Conservation (phyloP, 1,140 invertebrate species). For the Plutomurus gul region DNA sequence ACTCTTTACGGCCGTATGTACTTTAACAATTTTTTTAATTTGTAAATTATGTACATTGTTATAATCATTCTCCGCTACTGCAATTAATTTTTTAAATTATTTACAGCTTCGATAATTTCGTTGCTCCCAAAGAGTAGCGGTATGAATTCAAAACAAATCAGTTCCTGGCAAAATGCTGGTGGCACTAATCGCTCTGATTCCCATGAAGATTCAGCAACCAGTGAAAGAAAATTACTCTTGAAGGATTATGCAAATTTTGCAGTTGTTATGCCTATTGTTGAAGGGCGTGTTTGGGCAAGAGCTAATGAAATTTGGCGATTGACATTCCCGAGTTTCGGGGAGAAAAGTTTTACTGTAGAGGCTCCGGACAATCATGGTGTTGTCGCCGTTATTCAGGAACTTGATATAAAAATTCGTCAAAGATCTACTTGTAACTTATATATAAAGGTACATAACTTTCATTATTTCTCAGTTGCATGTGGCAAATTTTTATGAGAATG, state of each 20-base stretch:
- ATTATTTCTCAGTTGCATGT: too few relatives aligned
- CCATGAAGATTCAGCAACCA: too few relatives aligned
- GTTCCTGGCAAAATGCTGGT: too few relatives aligned
- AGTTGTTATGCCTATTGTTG: neutral
- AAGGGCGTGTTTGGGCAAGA: neutral
- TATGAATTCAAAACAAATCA: too few relatives aligned
- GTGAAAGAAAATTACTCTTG: neutral
- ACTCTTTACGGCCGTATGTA: too few relatives aligned
- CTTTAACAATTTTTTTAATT: too few relatives aligned
- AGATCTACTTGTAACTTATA: neutral
- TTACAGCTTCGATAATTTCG: too few relatives aligned
- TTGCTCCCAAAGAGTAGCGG: too few relatives aligned
- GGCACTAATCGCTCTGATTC: too few relatives aligned
- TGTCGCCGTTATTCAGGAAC: constrained; percentile 26
- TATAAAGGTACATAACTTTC: constrained; percentile 27
- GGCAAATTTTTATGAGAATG: neutral
- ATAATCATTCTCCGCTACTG: too few relatives aligned
- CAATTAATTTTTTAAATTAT: too few relatives aligned
- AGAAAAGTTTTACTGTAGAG: constrained; percentile 20
- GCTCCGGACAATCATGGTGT: constrained; percentile 38
- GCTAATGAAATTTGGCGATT: neutral
- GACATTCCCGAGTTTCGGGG: neutral
- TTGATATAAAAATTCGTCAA: neutral
- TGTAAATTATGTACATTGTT: too few relatives aligned
- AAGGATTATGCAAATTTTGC: constrained; percentile 3